These are phyloP conservation scores for Aphaenogaster ashmeadi DNA, from an alignment of 1,140 invertebrate genomes.

Conservation along the genomic window DNA sequence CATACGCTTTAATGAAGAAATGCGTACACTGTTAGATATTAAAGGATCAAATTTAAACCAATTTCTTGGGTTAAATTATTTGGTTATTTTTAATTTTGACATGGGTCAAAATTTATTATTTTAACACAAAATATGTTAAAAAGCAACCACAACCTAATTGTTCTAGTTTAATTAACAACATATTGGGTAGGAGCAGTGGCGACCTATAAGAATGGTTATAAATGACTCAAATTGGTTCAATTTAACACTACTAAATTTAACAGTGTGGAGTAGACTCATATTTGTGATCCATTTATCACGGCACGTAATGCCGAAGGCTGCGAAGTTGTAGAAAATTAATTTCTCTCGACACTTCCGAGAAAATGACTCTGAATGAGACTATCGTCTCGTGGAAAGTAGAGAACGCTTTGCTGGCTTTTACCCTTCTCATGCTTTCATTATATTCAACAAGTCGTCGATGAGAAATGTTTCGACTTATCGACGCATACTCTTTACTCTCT, in stretches of 20 bases:
- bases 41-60: too few species aligned
- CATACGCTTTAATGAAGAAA: neutral
- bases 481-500: neutral
- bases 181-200: too few species aligned
- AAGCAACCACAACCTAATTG: too few species aligned
- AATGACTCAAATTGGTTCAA: too few species aligned
- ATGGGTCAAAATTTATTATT: too few species aligned
- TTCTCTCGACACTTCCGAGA: constrained; percentile 4
- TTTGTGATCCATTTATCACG: neutral
- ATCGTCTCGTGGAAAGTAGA: constrained; percentile 27
- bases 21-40: too few species aligned
- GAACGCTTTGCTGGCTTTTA: neutral
- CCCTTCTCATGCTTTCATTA: constrained; percentile 3
- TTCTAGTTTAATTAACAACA: too few species aligned
- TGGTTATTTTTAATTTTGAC: too few species aligned
- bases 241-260: too few species aligned
- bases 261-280: neutral
- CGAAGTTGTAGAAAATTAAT: constrained; percentile 19
- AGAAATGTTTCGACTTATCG: neutral
- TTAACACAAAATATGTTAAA: too few species aligned
- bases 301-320: neutral
- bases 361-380: neutral
- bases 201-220: too few species aligned
- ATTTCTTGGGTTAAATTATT: too few species aligned
- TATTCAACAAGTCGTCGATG: constrained; percentile 16